Conservation (phyloP, 64 coral and sea anemone species). For the Actinia tenebrosa region DNA sequence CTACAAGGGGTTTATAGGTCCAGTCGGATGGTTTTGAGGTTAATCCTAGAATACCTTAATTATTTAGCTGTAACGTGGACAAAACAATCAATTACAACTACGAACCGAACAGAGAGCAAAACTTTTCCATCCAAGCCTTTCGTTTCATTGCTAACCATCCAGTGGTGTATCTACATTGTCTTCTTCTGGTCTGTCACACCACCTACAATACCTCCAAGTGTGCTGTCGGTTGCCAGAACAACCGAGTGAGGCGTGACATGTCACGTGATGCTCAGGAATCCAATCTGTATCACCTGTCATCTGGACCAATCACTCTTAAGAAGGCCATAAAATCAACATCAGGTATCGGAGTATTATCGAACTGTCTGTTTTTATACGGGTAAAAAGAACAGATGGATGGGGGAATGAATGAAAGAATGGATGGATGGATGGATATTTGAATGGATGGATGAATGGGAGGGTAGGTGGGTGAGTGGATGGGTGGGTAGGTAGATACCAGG, state of each 20-base stretch:
- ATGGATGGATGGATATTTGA: too few relatives aligned
- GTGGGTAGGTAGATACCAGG: too few relatives aligned
- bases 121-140: conserved; percentile 49
- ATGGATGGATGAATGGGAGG: too few relatives aligned
- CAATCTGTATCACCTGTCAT: not conserved
- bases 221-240: conserved; percentile 11
- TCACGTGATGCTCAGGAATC: not conserved
- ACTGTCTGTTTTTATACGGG: too few relatives aligned
- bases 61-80: conserved; percentile 33
- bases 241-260: not conserved
- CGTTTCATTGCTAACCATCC: conserved; percentile 47
- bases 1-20: too few relatives aligned
- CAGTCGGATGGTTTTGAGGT: too few relatives aligned
- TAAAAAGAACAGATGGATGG: too few relatives aligned
- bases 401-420: too few relatives aligned
- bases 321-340: not conserved
- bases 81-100: conserved; percentile 39
- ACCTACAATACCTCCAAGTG: conserved; percentile 34
- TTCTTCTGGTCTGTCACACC: conserved; percentile 41
- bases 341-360: not conserved
- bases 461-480: too few relatives aligned
- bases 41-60: too few relatives aligned
- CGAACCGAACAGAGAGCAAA: conserved; percentile 9
- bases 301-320: not conserved
- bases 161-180: conserved; percentile 51